Conservation (phyloP, 2,888 invertebrate species). For the Coelinius sp. region DNA sequence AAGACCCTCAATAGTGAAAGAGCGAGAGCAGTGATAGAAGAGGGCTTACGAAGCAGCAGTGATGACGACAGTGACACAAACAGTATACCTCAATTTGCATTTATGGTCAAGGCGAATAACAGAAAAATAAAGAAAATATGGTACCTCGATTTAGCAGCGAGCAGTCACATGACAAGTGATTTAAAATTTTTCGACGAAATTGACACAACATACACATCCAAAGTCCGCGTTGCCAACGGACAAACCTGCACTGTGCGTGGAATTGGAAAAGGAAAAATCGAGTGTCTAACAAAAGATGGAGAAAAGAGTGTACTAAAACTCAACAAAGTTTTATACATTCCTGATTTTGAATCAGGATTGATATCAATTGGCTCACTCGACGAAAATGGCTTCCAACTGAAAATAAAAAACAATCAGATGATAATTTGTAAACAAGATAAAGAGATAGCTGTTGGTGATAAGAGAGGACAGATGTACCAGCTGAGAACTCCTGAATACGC, state of each 20-base stretch:
- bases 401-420: not conserved
- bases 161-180: slow-evolving; percentile 23
- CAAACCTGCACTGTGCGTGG: slow-evolving; percentile 6
- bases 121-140: not conserved
- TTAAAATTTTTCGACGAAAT: slow-evolving; percentile 15
- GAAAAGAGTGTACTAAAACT: not conserved
- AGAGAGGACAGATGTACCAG: too few species aligned
- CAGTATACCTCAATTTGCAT: not conserved
- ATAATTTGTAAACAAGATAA: not conserved
- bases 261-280: slow-evolving; percentile 15
- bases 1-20: not conserved
- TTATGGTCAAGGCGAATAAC: not conserved
- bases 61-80: not conserved
- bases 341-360: slow-evolving; percentile 26
- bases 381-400: slow-evolving; percentile 9
- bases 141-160: slow-evolving; percentile 21
- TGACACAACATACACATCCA: slow-evolving; percentile 11
- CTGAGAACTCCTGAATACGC: too few species aligned
- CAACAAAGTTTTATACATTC: slow-evolving; percentile 5
- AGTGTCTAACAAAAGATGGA: not conserved
- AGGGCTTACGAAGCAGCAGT: not conserved
- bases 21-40: not conserved
- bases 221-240: slow-evolving; percentile 7
- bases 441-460: not conserved
- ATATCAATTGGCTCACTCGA: slow-evolving; percentile 31